phyloP scores from a whole-genome alignment of 2,888 invertebrate genomes.

The Ellobium chinense region DNA sequence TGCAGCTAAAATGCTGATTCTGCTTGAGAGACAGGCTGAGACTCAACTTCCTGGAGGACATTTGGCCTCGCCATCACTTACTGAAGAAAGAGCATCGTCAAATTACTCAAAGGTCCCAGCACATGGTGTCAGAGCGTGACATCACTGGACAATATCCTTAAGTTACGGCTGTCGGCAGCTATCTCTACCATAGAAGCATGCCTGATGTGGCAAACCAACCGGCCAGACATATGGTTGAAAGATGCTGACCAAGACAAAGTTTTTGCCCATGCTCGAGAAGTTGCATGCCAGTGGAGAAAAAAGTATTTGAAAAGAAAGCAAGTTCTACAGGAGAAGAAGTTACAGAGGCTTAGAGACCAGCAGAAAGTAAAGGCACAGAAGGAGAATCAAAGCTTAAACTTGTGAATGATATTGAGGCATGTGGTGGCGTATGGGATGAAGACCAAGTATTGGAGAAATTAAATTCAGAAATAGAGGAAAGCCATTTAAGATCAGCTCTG shows the following conservation, averaged over 20 bases:
- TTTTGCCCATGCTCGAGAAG: background rate
- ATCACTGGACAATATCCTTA: background rate
- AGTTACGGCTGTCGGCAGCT: background rate
- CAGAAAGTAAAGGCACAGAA: background rate
- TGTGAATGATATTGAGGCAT: background rate
- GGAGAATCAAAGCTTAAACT: background rate
- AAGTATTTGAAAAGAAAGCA: background rate
- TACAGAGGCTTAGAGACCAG: background rate
- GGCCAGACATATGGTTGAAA: conserved; percentile 3
- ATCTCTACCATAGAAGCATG: background rate
- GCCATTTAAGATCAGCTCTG: background rate
- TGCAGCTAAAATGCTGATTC: background rate
- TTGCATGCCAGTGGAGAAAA: background rate
- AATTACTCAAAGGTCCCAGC: background rate
- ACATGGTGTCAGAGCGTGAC: background rate
- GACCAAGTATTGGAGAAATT: background rate
- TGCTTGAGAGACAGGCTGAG: too few species aligned
- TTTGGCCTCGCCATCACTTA: background rate
- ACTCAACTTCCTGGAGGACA: too few species aligned
- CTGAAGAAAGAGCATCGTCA: background rate
- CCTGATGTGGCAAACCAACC: conserved; percentile 5
- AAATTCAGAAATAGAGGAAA: background rate
- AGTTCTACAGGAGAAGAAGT: background rate
- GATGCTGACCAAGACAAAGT: background rate
- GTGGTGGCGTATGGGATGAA: background rate